Evolutionary conservation across 1,140 invertebrate genomes (phyloP), one percentile per base, ranked within the genome.

Genomic region (Mesaphorura yosii): DNA sequence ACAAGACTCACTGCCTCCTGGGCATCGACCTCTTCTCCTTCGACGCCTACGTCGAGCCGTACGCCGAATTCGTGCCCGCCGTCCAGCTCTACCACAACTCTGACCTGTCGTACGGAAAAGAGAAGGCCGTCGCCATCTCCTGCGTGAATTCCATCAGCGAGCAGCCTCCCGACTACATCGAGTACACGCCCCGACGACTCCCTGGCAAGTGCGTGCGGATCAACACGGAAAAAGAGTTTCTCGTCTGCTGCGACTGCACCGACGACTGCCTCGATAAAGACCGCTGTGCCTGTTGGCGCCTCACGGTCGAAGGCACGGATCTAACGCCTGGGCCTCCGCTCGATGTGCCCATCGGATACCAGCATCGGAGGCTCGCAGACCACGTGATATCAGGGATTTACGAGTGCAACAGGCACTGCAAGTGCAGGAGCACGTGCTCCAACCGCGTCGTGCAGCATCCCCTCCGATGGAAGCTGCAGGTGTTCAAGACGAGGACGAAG

Each of bases 21-120:
- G 80, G 84, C 31, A 84, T 95, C 5, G 91, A 96, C 69, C 72
- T 86, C 44, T 97, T 96, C 70, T 85, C 86, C 67, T 92, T 88
- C 67, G 83, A 88, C 59, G 74, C 77, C 20, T 76, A 75, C 65
- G 80, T 93, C 1, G 79, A 83, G 59, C 84, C 83, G 61, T 72
- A 89, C 42, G 81, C 79, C 6, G 86, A 93, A 67, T 95, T 90
- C 67, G 44, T 29, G 62, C 74, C 78, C 6, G 69, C 81, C 15
- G 75, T 78, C 29, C 41, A 45, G 54, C 76, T 78, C 29, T 77
- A 75, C 52, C 74, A 77, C 39, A 53, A 42, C 17, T 60, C 51
- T 45, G 53, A 55, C 23, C 17, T 12, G n/a, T n/a, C n/a, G n/a
- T n/a, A n/a, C n/a, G n/a, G n/a, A n/a, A n/a, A n/a, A n/a, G n/a